Evolutionary conservation across 1,140 invertebrate species (phyloP), one percentile per base, ranked within the genome.

Genomic region (Sarcophaga peregrina): DNA sequence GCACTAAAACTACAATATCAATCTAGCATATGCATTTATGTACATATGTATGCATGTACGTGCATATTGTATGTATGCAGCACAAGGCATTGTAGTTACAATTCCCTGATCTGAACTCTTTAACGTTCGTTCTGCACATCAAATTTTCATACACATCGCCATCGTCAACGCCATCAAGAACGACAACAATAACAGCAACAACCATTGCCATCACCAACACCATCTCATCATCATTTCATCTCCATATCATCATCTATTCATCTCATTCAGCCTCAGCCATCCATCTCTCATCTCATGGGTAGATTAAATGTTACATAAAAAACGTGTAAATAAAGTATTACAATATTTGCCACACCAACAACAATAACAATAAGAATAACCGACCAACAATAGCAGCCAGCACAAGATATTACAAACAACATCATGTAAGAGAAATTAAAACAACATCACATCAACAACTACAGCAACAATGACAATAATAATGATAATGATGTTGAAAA

Each of bases 231-330:
- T 20, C 62, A 68, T 68, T 20, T 68, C 62, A 25, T 37, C 54
- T 13, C 4, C 54, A n/a, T 58, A 13, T 58, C 52, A 58, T 58
- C n/a, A 17, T 8, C 62, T 20, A 20, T 20, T 68, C 62, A 25
- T 37, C 25, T 37, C 25, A 37, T 37, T 37, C 25, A 37, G 25
- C 25, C 25, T 37, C 25, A 37, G 25, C 25, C 25, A 37, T 37
- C 25, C 25, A 4, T 37, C n/a, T 20, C 62, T 68, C 62, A 68
- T 68, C 62, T 68, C 17, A 20, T 20, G 62, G 62, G 62, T 68
- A n/a, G 62, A 68, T 68, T 68, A 68, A 58, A 68, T 68, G 62
- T 68, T 68, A 68, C 62, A 68, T 68, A 68, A 68, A 68, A 68
- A 68, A 68, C n/a, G 62, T 68, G 62, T 68, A 68, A 68, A 68